phyloP scores from a whole-genome alignment of 2,888 invertebrate genomes.

The Drosophila conformis region DNA sequence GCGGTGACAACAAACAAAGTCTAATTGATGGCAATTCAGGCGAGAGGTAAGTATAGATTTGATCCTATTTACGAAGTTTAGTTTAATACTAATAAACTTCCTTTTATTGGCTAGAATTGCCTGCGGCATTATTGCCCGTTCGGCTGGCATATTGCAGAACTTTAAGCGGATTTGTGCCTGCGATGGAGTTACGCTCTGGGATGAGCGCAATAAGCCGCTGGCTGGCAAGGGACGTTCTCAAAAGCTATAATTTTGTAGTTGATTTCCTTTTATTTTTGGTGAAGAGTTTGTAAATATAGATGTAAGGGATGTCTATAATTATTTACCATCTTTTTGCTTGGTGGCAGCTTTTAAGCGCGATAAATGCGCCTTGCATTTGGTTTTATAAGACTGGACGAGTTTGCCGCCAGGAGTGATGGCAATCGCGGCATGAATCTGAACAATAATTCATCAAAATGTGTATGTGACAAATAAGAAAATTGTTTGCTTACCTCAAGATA shows the following conservation, averaged over 20 bases:
- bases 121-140: conserved; percentile 95
- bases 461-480: not conserved
- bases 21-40: conserved; percentile 88
- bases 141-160: conserved; percentile 94
- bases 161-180: conserved; percentile 95
- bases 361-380: conserved; percentile 77
- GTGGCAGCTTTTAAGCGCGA: conserved; percentile 55
- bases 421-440: conserved; percentile 79
- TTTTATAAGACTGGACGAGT: conserved; percentile 81
- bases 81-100: not conserved
- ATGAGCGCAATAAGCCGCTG: conserved; percentile 89
- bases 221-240: conserved; percentile 80
- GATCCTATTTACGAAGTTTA: not conserved
- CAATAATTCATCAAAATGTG: not conserved
- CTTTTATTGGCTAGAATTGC: conserved; percentile 87
- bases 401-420: conserved; percentile 83
- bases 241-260: conserved; percentile 60
- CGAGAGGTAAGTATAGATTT: conserved; percentile 85
- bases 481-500: conserved; percentile 76
- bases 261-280: conserved; percentile 10
- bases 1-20: conserved; percentile 86
- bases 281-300: conserved; percentile 34
- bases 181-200: conserved; percentile 95
- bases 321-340: conserved; percentile 29
- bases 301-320: conserved; percentile 14